phyloP scores from a whole-genome alignment of 2,888 invertebrate species.

The Stenchaetothrips biformis region DNA sequence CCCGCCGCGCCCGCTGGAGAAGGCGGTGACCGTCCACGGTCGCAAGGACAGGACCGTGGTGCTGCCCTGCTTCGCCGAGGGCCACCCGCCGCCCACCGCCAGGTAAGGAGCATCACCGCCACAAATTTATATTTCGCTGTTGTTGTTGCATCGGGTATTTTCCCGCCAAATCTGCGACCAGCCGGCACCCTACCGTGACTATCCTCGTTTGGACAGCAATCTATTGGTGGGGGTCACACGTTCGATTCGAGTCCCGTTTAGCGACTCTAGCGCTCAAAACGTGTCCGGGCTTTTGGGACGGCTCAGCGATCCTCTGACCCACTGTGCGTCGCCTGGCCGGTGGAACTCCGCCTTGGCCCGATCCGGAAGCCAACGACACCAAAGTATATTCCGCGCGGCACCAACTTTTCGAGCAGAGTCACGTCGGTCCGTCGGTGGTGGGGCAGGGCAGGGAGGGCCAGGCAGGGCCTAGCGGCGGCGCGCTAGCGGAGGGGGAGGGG shows the following conservation, averaged over 20 bases:
- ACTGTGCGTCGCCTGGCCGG: too few relatives aligned
- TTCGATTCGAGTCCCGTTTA: too few relatives aligned
- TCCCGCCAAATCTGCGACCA: too few relatives aligned
- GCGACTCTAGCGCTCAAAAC: too few relatives aligned
- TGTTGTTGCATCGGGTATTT: too few relatives aligned
- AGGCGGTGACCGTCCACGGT: conserved; percentile 49
- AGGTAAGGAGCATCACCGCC: too few relatives aligned
- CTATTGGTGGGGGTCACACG: too few relatives aligned
- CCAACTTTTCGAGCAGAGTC: conserved; percentile 10
- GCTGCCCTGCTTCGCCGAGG: conserved; percentile 45
- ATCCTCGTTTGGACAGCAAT: too few relatives aligned
- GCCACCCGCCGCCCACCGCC: conserved; percentile 42
- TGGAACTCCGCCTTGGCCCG: conserved; percentile 4
- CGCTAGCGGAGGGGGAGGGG: neutral
- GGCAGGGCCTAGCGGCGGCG: neutral
- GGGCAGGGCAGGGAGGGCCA: neutral
- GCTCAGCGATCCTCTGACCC: too few relatives aligned
- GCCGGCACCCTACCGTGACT: too few relatives aligned
- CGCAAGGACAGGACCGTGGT: conserved; percentile 43
- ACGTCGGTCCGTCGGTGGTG: neutral
- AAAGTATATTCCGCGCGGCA: neutral
- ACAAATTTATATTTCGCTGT: too few relatives aligned
- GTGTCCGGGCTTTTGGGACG: too few relatives aligned
- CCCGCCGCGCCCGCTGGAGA: conserved; percentile 38
- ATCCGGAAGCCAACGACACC: conserved; percentile 8